These are phyloP conservation scores for Sceloporus undulatus DNA, from an alignment of 2,113 vertebrate genomes.

Conservation along the genomic window DNA sequence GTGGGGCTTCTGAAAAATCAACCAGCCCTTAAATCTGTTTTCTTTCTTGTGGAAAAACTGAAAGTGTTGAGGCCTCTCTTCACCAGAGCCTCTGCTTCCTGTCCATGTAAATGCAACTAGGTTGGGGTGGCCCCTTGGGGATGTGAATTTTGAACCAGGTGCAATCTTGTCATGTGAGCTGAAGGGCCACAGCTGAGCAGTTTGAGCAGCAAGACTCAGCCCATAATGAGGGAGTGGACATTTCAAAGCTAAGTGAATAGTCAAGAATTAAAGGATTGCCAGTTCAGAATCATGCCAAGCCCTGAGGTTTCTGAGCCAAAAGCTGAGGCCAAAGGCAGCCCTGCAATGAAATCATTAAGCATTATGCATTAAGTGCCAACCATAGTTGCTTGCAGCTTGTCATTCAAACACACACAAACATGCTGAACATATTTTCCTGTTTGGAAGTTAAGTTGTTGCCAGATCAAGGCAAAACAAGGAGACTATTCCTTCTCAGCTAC, in stretches of 20 bases:
- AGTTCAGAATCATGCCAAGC: not conserved
- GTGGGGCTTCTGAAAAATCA: not conserved
- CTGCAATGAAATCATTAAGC: no score
- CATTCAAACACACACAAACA: no score
- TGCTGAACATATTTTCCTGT: no score
- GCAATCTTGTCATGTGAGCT: not conserved
- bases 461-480: no score
- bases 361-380: no score
- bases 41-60: slow-evolving; percentile 40
- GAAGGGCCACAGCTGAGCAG: fast-evolving
- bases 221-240: no score
- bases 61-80: slow-evolving; percentile 14
- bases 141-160: slow-evolving; percentile 42
- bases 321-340: no score
- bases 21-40: fast-evolving
- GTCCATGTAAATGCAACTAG: slow-evolving; percentile 64
- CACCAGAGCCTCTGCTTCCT: slow-evolving; percentile 44
- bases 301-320: no score
- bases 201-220: not conserved
- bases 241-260: not conserved
- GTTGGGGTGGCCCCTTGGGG: slow-evolving; percentile 48
- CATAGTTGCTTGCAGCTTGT: no score
- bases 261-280: no score
- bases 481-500: no score
- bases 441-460: no score